Evolutionary conservation across 2,888 invertebrate genomes (phyloP).

Genomic region (Caenorhabditis afra): DNA sequence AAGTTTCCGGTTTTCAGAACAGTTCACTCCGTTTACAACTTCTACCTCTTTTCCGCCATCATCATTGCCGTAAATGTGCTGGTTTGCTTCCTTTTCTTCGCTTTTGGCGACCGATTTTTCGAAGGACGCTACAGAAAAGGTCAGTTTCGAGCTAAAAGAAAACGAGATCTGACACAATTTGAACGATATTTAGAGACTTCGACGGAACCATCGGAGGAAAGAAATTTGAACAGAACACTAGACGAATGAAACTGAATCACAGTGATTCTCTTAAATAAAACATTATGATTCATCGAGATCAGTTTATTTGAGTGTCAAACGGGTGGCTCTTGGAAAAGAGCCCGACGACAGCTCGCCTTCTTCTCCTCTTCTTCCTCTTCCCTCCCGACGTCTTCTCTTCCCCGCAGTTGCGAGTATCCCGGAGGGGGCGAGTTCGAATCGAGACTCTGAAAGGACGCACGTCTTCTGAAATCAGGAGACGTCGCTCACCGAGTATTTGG

Average conservation of each 20-base stretch:
- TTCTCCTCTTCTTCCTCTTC: background rate
- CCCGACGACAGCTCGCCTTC: background rate
- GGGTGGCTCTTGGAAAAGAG: constrained; percentile 23
- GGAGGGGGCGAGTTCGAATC: constrained; percentile 31
- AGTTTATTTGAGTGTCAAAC: background rate
- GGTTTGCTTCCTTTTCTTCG: background rate
- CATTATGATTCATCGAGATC: background rate
- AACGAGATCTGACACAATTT: background rate
- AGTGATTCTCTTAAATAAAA: background rate
- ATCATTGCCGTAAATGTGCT: constrained; percentile 8
- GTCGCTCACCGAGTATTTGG: constrained; percentile 43
- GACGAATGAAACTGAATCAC: background rate
- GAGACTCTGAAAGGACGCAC: constrained; percentile 30
- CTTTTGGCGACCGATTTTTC: constrained; percentile 24
- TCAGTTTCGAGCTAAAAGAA: too few species aligned
- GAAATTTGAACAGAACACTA: too few species aligned
- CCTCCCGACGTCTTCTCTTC: background rate
- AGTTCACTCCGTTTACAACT: constrained; percentile 25
- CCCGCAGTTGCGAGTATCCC: constrained; percentile 26
- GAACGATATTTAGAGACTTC: constrained; percentile 4
- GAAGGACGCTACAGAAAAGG: constrained; percentile 7
- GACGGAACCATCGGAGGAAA: background rate
- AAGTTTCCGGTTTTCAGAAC: constrained; percentile 11
- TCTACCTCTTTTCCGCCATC: constrained; percentile 21
- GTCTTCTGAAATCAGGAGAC: too few species aligned